Evolutionary conservation across 2,797 vertebrate genomes (phyloP).

Genomic region (Fistularia commersonii): DNA sequence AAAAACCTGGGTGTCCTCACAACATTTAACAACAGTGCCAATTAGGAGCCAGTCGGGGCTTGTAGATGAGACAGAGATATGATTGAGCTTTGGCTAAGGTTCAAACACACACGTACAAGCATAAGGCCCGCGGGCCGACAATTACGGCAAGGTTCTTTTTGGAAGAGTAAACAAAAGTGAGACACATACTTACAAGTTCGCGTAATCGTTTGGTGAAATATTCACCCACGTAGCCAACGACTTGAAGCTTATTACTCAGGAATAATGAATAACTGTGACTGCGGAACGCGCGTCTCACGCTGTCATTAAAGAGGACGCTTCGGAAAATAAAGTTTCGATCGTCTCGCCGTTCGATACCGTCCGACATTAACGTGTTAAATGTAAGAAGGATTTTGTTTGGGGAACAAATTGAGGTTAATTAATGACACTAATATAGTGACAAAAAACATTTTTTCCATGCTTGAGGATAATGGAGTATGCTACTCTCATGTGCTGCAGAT

Average conservation of each 20-base stretch:
- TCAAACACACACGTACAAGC: slow-evolving; percentile 40
- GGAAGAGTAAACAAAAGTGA: slow-evolving; percentile 26
- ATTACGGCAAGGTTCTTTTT: slow-evolving; percentile 40
- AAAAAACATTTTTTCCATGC: slow-evolving; percentile 77
- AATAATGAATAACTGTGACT: slow-evolving; percentile 22
- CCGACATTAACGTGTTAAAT: slow-evolving; percentile 27
- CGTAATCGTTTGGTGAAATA: slow-evolving; percentile 30
- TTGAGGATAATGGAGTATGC: slow-evolving; percentile 86
- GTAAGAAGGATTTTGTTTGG: slow-evolving; percentile 55
- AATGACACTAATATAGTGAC: slow-evolving; percentile 75
- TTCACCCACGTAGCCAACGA: slow-evolving; percentile 22
- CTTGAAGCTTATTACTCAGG: slow-evolving; percentile 35
- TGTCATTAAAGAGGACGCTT: slow-evolving; percentile 41
- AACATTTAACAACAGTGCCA: slow-evolving; percentile 59
- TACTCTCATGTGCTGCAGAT: slow-evolving; percentile 81
- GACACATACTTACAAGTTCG: slow-evolving; percentile 33
- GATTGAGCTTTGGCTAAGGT: slow-evolving; percentile 58
- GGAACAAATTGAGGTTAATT: slow-evolving; percentile 64
- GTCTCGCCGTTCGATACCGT: too few relatives aligned
- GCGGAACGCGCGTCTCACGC: slow-evolving; percentile 14
- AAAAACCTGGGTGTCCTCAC: slow-evolving; percentile 65
- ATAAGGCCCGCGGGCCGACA: slow-evolving; percentile 36
- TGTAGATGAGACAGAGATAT: slow-evolving; percentile 70
- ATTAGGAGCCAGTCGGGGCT: slow-evolving; percentile 68
- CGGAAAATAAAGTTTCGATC: slow-evolving; percentile 17